phyloP scores from a whole-genome alignment of 2,888 invertebrate genomes.

The Aphidoletes aphidimyza region DNA sequence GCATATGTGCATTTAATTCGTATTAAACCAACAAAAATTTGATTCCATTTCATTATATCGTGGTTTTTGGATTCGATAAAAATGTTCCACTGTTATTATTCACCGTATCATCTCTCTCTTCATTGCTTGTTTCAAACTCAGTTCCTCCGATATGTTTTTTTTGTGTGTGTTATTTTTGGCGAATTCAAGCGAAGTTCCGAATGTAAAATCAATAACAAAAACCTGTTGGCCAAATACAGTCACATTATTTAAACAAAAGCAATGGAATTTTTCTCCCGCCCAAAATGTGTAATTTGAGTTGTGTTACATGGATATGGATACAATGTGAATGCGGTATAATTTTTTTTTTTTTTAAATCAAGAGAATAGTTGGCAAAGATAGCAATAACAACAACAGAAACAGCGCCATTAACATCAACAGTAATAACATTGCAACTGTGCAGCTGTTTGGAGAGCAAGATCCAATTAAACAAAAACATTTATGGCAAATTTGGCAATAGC shows the following conservation, averaged over 20 bases:
- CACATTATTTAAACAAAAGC: not conserved
- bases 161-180: not conserved
- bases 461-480: slow-evolving; percentile 21
- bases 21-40: slow-evolving; percentile 33
- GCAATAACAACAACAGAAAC: not conserved
- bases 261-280: not conserved
- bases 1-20: slow-evolving; percentile 34
- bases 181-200: not conserved
- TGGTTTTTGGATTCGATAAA: not conserved
- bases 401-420: not conserved
- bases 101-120: too few species aligned
- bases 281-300: not conserved
- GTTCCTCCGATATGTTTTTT: not conserved
- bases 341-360: not conserved
- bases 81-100: too few species aligned
- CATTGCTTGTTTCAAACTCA: too few species aligned
- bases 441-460: not conserved
- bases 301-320: slow-evolving; percentile 7
- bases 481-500: not conserved
- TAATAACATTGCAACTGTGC: not conserved
- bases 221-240: slow-evolving; percentile 22
- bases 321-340: not conserved
- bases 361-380: not conserved
- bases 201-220: not conserved
- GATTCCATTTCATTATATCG: slow-evolving; percentile 26